A percentile compares a stretch with the other conserved stretches of the same genome.
phyloP scores from a whole-genome alignment of 2,888 invertebrate genomes.

The Agrypnus murinus region DNA sequence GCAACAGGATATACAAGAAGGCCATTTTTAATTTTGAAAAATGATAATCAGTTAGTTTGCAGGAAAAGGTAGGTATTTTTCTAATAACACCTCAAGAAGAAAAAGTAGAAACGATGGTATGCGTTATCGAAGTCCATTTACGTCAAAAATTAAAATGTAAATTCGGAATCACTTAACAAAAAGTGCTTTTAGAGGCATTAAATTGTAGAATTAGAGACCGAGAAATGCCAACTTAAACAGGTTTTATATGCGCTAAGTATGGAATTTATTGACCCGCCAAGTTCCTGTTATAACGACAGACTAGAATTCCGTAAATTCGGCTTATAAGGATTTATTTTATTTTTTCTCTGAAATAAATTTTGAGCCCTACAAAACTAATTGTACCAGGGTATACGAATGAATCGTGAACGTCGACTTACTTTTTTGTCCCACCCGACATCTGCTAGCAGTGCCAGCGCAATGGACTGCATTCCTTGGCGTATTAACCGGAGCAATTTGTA shows the following conservation, averaged over 20 bases:
- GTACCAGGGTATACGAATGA: slow-evolving; percentile 1
- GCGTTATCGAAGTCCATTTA: slow-evolving; percentile 28
- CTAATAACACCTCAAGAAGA: not conserved
- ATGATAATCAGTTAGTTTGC: slow-evolving; percentile 18
- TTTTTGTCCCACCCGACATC: slow-evolving; percentile 22
- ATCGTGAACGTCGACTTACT: slow-evolving; percentile 18
- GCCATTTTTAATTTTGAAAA: slow-evolving; percentile 4
- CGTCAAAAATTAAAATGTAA: slow-evolving; percentile 38
- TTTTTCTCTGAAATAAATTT: slow-evolving; percentile 8
- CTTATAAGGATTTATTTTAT: slow-evolving; percentile 33
- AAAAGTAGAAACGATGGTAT: slow-evolving; percentile 4
- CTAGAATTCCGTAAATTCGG: slow-evolving; percentile 35
- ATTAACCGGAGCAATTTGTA: slow-evolving; percentile 66
- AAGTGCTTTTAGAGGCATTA: slow-evolving; percentile 44
- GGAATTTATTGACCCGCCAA: slow-evolving; percentile 41
- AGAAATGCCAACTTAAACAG: slow-evolving; percentile 41
- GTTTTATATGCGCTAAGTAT: slow-evolving; percentile 42
- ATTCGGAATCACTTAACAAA: slow-evolving; percentile 42
- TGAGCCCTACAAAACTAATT: slow-evolving; percentile 14
- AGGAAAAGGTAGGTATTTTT: slow-evolving; percentile 17
- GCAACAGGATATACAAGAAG: slow-evolving; percentile 11
- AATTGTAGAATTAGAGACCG: slow-evolving; percentile 47
- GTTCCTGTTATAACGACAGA: slow-evolving; percentile 31
- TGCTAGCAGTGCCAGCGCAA: slow-evolving; percentile 49
- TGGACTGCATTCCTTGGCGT: slow-evolving; percentile 63